Conservation (phyloP, 2,797 vertebrate genomes). For the Sus cebifrons region DNA sequence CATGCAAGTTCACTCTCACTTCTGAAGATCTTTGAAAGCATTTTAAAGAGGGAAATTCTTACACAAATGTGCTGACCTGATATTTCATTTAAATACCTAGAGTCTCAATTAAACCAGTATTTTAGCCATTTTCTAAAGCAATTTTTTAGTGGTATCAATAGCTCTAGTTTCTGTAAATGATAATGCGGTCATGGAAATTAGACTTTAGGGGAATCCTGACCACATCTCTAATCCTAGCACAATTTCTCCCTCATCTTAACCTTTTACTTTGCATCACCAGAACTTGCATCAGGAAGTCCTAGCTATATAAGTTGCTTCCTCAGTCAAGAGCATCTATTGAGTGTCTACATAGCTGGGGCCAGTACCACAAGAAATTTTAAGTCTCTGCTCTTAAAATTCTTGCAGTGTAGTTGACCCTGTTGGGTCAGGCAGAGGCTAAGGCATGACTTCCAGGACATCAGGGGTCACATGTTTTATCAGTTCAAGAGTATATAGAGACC, state of each 20-base stretch:
- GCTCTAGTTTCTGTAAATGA: conserved; percentile 72
- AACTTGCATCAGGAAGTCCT: neutral
- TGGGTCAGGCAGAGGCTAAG: neutral
- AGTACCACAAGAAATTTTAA: neutral
- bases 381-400: conserved; percentile 31
- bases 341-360: neutral
- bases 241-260: neutral
- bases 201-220: conserved; percentile 13
- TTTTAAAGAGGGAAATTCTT: conserved; percentile 68
- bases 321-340: conserved; percentile 7
- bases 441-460: neutral
- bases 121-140: conserved; percentile 75
- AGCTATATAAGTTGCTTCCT: neutral
- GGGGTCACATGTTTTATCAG: conserved; percentile 16
- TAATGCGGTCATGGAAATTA: conserved; percentile 70
- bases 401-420: neutral
- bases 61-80: conserved; percentile 70
- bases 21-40: conserved; percentile 70
- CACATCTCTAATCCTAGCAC: neutral
- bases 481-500: neutral
- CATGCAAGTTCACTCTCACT: conserved; percentile 71
- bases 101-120: conserved; percentile 80
- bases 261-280: conserved; percentile 46
- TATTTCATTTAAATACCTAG: conserved; percentile 78
- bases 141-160: conserved; percentile 60